A percentile compares a stretch with the other conserved stretches of the same genome.
These are phyloP conservation scores for Indicator maculatus DNA, from an alignment of 2,113 vertebrate genomes.

Conservation along the genomic window DNA sequence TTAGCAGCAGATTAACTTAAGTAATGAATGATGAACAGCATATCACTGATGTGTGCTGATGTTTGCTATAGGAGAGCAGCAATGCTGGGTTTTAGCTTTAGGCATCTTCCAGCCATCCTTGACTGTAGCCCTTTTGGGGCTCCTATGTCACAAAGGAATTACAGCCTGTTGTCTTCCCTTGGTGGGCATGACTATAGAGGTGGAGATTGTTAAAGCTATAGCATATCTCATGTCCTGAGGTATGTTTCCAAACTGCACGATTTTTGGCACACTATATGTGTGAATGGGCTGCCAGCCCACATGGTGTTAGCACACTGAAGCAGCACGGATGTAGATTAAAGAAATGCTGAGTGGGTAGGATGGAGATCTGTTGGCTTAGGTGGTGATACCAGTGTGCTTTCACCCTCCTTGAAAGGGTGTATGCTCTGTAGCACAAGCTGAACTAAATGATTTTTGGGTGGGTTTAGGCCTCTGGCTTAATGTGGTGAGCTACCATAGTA, in stretches of 20 bases:
- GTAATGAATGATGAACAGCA: slow-evolving; percentile 61
- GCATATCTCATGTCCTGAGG: slow-evolving; percentile 27
- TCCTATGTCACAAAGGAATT: slow-evolving; percentile 55
- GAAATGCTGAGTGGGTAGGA: slow-evolving; percentile 32
- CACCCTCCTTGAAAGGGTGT: slow-evolving; percentile 45
- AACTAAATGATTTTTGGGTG: slow-evolving; percentile 54
- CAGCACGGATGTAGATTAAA: slow-evolving; percentile 18
- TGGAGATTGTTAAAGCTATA: slow-evolving; percentile 50
- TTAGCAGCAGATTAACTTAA: slow-evolving; percentile 44
- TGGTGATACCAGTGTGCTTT: slow-evolving; percentile 36
- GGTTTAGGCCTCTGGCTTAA: slow-evolving; percentile 57
- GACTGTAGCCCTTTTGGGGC: slow-evolving; percentile 65
- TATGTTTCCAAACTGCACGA: slow-evolving; percentile 31
- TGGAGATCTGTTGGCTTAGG: slow-evolving; percentile 47
- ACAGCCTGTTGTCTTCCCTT: slow-evolving; percentile 44
- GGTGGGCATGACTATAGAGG: slow-evolving; percentile 59
- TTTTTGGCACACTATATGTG: slow-evolving; percentile 73
- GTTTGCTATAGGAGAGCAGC: slow-evolving; percentile 67
- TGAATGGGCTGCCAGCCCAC: slow-evolving; percentile 65
- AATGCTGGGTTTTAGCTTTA: slow-evolving; percentile 62
- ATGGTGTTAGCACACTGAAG: slow-evolving; percentile 64
- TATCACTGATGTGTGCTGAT: slow-evolving; percentile 50
- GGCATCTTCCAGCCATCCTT: slow-evolving; percentile 55
- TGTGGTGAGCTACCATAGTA: slow-evolving; percentile 41
- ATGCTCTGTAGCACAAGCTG: slow-evolving; percentile 30